A percentile compares a stretch with the other conserved stretches of the same genome.
Conservation (phyloP, 1,140 invertebrate species). For the Calliopsis andreniformis region DNA sequence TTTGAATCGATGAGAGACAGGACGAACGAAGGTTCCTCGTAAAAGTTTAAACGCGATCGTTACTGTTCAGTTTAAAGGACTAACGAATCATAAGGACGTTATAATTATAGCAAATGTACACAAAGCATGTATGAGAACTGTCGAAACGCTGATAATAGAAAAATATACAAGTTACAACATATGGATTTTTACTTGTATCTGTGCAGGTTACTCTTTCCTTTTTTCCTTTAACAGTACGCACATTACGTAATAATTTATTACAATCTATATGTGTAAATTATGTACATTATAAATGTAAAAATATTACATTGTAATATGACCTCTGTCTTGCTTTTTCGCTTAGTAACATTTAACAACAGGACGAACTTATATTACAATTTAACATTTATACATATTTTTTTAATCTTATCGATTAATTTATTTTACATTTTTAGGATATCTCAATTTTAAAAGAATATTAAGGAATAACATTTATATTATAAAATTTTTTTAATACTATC, state of each 20-base stretch:
- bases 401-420: not conserved
- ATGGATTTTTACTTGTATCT: not conserved
- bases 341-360: too few relatives aligned
- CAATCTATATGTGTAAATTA: too few relatives aligned
- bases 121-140: constrained; percentile 62
- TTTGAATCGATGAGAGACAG: not conserved
- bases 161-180: constrained; percentile 64
- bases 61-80: constrained; percentile 42
- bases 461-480: not conserved
- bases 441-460: too few relatives aligned
- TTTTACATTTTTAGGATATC: not conserved
- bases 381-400: too few relatives aligned
- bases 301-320: too few relatives aligned
- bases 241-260: too few relatives aligned
- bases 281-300: too few relatives aligned
- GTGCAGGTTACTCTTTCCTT: not conserved
- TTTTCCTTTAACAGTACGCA: too few relatives aligned
- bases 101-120: constrained; percentile 58
- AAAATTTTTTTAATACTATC: not conserved
- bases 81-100: constrained; percentile 37
- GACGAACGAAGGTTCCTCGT: constrained; percentile 26
- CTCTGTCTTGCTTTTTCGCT: too few relatives aligned
- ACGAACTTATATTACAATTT: too few relatives aligned
- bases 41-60: constrained; percentile 41
- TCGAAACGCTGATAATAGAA: constrained; percentile 58